These are phyloP conservation scores for Bradysia coprophila DNA, from an alignment of 1,140 invertebrate species.

Conservation along the genomic window DNA sequence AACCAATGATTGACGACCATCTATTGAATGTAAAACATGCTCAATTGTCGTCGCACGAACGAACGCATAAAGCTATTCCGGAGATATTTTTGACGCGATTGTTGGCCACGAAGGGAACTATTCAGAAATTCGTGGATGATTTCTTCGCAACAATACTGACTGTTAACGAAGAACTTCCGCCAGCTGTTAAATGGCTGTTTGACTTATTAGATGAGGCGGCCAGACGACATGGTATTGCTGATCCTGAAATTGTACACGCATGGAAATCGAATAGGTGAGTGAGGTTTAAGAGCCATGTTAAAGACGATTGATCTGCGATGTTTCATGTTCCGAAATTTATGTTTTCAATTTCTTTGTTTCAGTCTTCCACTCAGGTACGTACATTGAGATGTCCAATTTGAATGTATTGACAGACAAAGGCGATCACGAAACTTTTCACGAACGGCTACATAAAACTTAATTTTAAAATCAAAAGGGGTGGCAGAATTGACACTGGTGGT, in stretches of 20 bases:
- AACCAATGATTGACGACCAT: conserved; percentile 38
- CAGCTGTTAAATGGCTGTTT: conserved; percentile 89
- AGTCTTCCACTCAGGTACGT: background rate
- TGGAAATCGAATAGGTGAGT: conserved; percentile 88
- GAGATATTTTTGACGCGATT: conserved; percentile 88
- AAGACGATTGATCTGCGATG: background rate
- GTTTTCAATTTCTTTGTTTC: too few relatives aligned
- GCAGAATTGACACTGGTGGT: too few relatives aligned
- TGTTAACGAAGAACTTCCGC: conserved; percentile 74
- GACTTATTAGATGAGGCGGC: conserved; percentile 87
- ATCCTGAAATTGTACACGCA: conserved; percentile 81
- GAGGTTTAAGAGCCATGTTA: conserved; percentile 1
- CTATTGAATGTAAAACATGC: conserved; percentile 25
- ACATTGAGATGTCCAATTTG: too few relatives aligned
- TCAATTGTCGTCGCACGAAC: conserved; percentile 31
- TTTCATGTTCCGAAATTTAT: conserved; percentile 1
- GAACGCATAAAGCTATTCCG: conserved; percentile 81
- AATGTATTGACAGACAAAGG: too few relatives aligned
- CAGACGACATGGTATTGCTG: conserved; percentile 58
- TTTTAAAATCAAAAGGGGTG: too few relatives aligned
- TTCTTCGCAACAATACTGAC: conserved; percentile 80
- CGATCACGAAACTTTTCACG: too few relatives aligned
- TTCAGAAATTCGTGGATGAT: conserved; percentile 93
- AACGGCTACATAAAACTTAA: too few relatives aligned
- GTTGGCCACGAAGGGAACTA: conserved; percentile 84